phyloP scores from a whole-genome alignment of 2,113 vertebrate species.

The Fulica atra region DNA sequence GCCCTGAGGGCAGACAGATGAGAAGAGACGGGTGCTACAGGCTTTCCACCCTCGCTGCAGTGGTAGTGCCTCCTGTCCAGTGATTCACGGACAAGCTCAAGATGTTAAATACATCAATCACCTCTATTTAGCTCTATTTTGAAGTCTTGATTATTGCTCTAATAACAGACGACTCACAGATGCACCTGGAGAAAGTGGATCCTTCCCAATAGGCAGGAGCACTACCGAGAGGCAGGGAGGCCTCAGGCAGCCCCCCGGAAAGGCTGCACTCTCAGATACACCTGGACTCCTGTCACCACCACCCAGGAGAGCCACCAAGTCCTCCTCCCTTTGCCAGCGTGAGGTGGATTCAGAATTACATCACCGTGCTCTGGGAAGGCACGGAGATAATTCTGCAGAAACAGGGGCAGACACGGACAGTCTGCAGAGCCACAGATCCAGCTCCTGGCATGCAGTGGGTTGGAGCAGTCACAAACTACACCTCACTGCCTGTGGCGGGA shows the following conservation, averaged over 20 bases:
- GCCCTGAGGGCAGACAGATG: not conserved
- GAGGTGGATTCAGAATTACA: not conserved
- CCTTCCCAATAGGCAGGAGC: not conserved
- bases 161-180: not conserved
- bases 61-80: not conserved
- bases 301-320: not conserved
- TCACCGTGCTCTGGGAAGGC: not conserved
- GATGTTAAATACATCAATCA: not conserved
- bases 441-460: not conserved
- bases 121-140: not conserved
- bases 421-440: not conserved
- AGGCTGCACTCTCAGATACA: not conserved
- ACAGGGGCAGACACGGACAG: not conserved
- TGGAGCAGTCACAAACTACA: not conserved
- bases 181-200: not conserved
- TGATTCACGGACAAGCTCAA: not conserved
- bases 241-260: not conserved
- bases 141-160: conserved; percentile 12
- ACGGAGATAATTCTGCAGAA: not conserved
- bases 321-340: not conserved
- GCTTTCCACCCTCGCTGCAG: not conserved
- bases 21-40: not conserved
- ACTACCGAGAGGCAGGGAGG: not conserved
- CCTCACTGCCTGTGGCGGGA: not conserved
- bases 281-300: not conserved